Conservation (phyloP, 2,888 invertebrate genomes). For the Epinotia bilunana region DNA sequence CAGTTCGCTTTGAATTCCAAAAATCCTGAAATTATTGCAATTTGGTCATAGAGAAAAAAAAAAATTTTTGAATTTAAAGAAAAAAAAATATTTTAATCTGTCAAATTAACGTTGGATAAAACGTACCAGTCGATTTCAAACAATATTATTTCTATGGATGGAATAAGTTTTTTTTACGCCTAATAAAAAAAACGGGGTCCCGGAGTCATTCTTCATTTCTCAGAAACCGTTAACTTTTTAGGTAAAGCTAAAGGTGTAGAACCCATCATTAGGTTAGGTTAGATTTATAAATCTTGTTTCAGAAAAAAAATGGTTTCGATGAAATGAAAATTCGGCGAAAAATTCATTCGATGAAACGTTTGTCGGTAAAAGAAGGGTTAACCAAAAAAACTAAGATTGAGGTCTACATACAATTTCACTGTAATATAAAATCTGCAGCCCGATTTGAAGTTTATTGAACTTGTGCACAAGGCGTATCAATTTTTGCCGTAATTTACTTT, state of each 20-base stretch:
- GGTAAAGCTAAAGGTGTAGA: too few relatives aligned
- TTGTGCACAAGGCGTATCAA: slow-evolving; percentile 46
- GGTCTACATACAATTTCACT: background rate
- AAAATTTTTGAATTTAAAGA: too few relatives aligned
- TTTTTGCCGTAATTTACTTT: slow-evolving; percentile 35
- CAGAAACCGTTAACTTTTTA: too few relatives aligned
- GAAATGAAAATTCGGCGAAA: too few relatives aligned
- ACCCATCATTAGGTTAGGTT: too few relatives aligned
- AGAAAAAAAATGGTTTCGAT: too few relatives aligned
- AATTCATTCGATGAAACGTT: too few relatives aligned
- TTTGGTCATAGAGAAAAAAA: too few relatives aligned
- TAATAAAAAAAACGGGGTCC: background rate
- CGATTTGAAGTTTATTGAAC: slow-evolving; percentile 52
- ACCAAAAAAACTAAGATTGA: background rate
- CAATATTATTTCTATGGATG: background rate
- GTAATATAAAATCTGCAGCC: background rate
- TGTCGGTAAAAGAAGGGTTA: background rate
- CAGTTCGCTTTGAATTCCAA: too few relatives aligned
- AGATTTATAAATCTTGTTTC: too few relatives aligned
- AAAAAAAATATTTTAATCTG: background rate
- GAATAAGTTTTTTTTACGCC: background rate
- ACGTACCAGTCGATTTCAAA: background rate
- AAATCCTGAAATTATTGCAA: too few relatives aligned
- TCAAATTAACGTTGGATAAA: background rate
- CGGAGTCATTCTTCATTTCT: too few relatives aligned